Conservation (phyloP, 2,113 vertebrate species). For the Benitochromis conjunctus region DNA sequence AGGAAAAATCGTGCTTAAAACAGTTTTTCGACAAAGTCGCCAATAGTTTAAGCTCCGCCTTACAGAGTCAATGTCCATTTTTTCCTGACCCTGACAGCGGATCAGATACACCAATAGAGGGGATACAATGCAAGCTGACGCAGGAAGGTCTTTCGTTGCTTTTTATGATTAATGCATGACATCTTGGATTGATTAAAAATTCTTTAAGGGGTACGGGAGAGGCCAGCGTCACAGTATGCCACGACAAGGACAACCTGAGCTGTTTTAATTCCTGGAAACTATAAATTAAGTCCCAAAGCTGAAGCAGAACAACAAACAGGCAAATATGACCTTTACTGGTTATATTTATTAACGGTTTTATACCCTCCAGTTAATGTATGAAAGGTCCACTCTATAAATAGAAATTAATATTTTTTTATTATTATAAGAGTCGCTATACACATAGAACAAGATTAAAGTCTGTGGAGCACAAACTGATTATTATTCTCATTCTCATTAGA, state of each 20-base stretch:
- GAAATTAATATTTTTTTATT: too few species aligned
- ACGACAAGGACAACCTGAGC: not conserved
- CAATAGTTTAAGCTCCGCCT: slow-evolving; percentile 43
- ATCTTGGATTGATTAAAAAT: not conserved
- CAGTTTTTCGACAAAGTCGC: not conserved
- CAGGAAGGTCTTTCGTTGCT: not conserved
- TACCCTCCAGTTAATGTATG: not conserved
- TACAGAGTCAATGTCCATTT: not conserved
- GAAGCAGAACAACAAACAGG: not conserved
- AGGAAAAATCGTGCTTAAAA: not conserved
- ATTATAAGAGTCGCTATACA: too few species aligned
- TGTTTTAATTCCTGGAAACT: not conserved
- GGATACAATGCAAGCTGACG: not conserved
- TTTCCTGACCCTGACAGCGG: not conserved
- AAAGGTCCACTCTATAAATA: not conserved
- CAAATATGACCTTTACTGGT: not conserved
- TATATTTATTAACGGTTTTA: not conserved
- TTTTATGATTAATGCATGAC: not conserved
- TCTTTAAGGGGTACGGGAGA: not conserved
- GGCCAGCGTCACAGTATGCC: slow-evolving; percentile 11
- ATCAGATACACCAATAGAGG: not conserved
- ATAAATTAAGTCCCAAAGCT: not conserved
- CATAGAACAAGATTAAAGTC: too few species aligned
- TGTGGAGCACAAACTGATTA: too few species aligned
- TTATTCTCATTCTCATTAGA: too few species aligned